Evolutionary conservation across 2,888 invertebrate genomes (phyloP), one percentile per base, ranked within the genome.

Genomic region (Macaria liturata): DNA sequence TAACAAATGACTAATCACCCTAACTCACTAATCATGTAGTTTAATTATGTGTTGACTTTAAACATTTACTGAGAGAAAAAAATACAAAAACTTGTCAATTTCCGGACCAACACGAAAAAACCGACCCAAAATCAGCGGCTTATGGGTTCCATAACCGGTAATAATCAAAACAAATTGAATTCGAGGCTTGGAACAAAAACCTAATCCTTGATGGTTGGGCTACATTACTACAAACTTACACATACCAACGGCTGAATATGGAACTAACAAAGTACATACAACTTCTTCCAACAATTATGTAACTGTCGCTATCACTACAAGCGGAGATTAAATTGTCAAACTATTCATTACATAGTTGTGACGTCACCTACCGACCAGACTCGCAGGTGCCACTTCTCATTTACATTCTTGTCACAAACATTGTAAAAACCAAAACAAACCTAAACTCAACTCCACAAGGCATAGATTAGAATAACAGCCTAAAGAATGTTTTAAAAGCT

Each of bases 351-450:
- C 74, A 74, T 60, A 54, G 51, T 30, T 65, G 67, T 88, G 84
- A 86, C 87, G 84, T 89, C 88, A 89, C 57, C 75, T 60, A 51
- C 72, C 44, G 72, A 74, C 83, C 82, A 90, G 90, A 90, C 88
- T 74, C 73, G 72, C 88, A 86, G 90, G 90, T 88, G 90, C 88
- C 89, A 74, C 75, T 65, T 71, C 76, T 83, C 77, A 86, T 87
- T 85, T 84, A 78, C 79, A 86, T 86, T 81, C 80, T 78, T 74
- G 76, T 72, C 69, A 65, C 70, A 67, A 66, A 61, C 45, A 60
- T 20, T 44, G 8, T 32, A 53, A 64, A 70, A 57, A 57, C 61
- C 49, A 78, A 73, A 66, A 31, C 43, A 54, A 58, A 70, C 77
- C 65, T 62, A 76, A 74, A 48, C 0, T 4, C 7, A 8, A 4